A percentile compares a stretch with the other conserved stretches of the same genome.
These are phyloP conservation scores for Hyles vespertilio DNA, from an alignment of 1,140 invertebrate species.

Conservation along the genomic window DNA sequence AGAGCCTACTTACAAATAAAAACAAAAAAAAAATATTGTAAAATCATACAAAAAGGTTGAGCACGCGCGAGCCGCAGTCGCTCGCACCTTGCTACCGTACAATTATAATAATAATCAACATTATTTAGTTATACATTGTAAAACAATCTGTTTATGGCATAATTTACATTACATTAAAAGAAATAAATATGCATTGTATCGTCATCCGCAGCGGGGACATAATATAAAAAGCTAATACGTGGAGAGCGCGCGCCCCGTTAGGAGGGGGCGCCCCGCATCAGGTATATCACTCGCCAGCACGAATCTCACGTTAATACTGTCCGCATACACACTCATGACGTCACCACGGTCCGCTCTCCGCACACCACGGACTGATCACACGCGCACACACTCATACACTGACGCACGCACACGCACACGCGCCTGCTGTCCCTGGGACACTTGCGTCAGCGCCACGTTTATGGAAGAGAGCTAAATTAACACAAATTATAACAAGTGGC, in stretches of 20 bases:
- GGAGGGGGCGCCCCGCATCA: not conserved
- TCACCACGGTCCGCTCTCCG: not conserved
- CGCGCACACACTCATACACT: too few species aligned
- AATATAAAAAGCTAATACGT: slow-evolving; percentile 12
- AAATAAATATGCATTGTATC: slow-evolving; percentile 51
- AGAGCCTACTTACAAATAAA: slow-evolving; percentile 33
- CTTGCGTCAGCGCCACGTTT: too few species aligned
- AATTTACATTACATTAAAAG: slow-evolving; percentile 52
- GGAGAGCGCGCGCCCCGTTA: not conserved
- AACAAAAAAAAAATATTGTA: slow-evolving; percentile 29
- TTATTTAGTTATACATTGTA: slow-evolving; percentile 48
- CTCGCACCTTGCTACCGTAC: slow-evolving; percentile 21
- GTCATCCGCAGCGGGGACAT: slow-evolving; percentile 12
- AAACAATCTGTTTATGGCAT: slow-evolving; percentile 58
- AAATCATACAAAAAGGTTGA: slow-evolving; percentile 32
- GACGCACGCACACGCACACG: too few species aligned
- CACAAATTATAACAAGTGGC: too few species aligned
- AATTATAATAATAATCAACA: slow-evolving; percentile 42
- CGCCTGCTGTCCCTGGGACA: too few species aligned
- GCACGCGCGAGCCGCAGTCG: slow-evolving; percentile 25
- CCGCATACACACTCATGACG: not conserved
- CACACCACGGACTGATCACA: too few species aligned
- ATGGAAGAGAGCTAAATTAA: too few species aligned
- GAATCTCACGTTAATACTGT: slow-evolving; percentile 11
- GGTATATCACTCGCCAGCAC: not conserved